These are phyloP conservation scores for Drosophila anomalata DNA, from an alignment of 2,888 invertebrate genomes.

Conservation along the genomic window DNA sequence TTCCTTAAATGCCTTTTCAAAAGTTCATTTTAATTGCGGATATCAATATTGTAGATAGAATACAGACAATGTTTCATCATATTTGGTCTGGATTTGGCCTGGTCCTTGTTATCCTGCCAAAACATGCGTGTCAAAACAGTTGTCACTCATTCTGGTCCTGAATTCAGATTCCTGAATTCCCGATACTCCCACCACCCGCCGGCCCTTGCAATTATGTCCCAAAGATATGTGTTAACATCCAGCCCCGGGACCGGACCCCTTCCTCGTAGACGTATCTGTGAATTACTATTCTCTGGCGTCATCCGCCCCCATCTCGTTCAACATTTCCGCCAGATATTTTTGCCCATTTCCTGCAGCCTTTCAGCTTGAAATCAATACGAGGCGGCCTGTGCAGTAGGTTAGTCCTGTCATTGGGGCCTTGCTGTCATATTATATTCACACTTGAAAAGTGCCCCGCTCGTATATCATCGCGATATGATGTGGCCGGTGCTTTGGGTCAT, in stretches of 20 bases:
- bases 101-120: constrained; percentile 4
- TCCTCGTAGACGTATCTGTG: background rate
- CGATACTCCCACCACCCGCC: background rate
- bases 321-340: constrained; percentile 71
- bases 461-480: constrained; percentile 48
- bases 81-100: background rate
- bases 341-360: constrained; percentile 69
- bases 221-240: constrained; percentile 70
- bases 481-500: constrained; percentile 52
- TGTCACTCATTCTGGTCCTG: constrained; percentile 60
- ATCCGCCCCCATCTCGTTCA: constrained; percentile 15
- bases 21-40: constrained; percentile 45
- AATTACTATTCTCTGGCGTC: background rate
- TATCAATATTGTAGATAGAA: background rate
- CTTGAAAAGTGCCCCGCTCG: constrained; percentile 56
- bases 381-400: constrained; percentile 11
- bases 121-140: constrained; percentile 71
- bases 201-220: constrained; percentile 63
- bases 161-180: background rate
- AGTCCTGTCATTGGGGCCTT: constrained; percentile 46
- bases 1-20: constrained; percentile 32
- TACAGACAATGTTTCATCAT: background rate
- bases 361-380: constrained; percentile 65
- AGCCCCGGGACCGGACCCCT: constrained; percentile 7
- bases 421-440: constrained; percentile 77